phyloP scores from a whole-genome alignment of 2,797 vertebrate species.

The Pseudomugil tenellus region DNA sequence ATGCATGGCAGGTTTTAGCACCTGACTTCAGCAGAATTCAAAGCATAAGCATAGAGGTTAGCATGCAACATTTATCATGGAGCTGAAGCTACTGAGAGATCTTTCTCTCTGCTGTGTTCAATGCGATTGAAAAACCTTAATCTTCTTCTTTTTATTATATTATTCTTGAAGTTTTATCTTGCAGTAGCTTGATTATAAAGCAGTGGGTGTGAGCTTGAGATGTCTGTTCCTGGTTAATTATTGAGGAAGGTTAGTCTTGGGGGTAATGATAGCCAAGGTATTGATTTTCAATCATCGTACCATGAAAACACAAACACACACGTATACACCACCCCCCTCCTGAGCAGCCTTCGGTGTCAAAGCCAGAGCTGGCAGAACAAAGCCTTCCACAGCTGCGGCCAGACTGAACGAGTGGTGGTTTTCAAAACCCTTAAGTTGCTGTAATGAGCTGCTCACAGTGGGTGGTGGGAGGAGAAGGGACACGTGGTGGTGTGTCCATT shows the following conservation, averaged over 20 bases:
- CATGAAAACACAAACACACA: constrained; percentile 53
- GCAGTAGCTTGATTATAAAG: constrained; percentile 22
- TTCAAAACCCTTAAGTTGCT: constrained; percentile 72
- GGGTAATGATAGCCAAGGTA: constrained; percentile 57
- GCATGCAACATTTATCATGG: constrained; percentile 36
- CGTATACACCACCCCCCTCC: constrained; percentile 46
- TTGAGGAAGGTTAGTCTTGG: constrained; percentile 41
- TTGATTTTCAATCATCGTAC: constrained; percentile 67
- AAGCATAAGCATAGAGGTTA: constrained; percentile 39
- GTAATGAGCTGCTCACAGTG: constrained; percentile 67
- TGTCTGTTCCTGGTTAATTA: constrained; percentile 43
- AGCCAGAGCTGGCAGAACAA: constrained; percentile 69
- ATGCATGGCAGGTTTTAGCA: constrained; percentile 58
- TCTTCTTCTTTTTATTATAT: constrained; percentile 9
- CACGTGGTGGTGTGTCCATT: constrained; percentile 74
- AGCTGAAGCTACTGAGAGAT: constrained; percentile 30
- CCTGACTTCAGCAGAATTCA: constrained; percentile 68
- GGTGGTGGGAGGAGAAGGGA: constrained; percentile 41
- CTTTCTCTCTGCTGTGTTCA: background rate
- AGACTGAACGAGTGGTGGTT: constrained; percentile 62
- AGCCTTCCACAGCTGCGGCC: constrained; percentile 65
- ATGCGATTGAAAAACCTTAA: constrained; percentile 41
- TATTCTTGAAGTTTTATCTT: constrained; percentile 18
- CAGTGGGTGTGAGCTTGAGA: constrained; percentile 34
- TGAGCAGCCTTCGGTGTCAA: constrained; percentile 52